Conservation (phyloP, 1,140 invertebrate species). For the Temnothorax nylanderi region DNA sequence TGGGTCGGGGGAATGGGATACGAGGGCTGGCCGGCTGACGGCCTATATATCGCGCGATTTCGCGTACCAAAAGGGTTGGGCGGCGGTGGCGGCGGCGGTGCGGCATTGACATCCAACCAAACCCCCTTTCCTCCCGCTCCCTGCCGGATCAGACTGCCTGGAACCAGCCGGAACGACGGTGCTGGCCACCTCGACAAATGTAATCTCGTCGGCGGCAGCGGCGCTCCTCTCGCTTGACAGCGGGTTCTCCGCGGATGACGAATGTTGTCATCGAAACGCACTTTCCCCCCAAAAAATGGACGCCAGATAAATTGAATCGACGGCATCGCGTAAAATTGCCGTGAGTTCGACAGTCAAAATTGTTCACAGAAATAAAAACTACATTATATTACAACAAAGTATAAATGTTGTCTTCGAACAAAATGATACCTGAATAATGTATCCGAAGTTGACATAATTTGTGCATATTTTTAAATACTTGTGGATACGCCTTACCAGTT, state of each 20-base stretch:
- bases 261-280: conserved; percentile 51
- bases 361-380: background rate
- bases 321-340: background rate
- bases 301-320: conserved; percentile 40
- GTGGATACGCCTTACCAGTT: background rate
- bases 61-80: conserved; percentile 59
- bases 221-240: conserved; percentile 55
- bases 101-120: conserved; percentile 76
- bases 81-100: conserved; percentile 29
- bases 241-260: conserved; percentile 53
- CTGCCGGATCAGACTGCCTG: conserved; percentile 47
- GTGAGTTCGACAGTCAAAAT: conserved; percentile 8
- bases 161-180: conserved; percentile 49
- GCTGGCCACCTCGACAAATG: conserved; percentile 65
- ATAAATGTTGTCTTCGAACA: background rate
- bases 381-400: background rate
- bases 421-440: background rate
- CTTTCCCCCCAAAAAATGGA: conserved; percentile 20
- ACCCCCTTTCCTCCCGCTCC: conserved; percentile 11
- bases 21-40: conserved; percentile 24
- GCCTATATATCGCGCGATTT: conserved; percentile 59
- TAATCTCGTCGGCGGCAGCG: conserved; percentile 64
- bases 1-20: conserved; percentile 40
- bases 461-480: background rate
- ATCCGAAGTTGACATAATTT: background rate